phyloP scores from a whole-genome alignment of 2,113 vertebrate genomes.

The western clawed frog (Xenopus tropicalis) region DNA sequence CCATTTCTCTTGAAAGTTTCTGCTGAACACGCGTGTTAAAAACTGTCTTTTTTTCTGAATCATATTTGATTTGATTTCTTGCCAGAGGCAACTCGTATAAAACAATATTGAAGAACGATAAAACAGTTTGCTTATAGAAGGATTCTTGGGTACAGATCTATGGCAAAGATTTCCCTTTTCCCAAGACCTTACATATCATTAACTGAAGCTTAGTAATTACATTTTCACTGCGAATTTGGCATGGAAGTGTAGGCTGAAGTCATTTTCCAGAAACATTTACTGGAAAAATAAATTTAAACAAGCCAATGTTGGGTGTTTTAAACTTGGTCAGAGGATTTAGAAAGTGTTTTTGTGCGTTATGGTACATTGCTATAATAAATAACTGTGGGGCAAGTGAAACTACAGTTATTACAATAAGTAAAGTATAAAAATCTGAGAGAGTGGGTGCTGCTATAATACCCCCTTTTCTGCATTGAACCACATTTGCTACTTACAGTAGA shows the following conservation, averaged over 20 bases:
- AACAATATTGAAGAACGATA: neutral
- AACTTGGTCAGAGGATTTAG: neutral
- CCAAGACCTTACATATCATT: neutral
- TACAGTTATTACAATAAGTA: neutral
- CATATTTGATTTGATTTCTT: neutral
- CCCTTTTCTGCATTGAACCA: too few species aligned
- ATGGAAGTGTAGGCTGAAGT: neutral
- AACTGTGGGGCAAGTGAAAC: neutral
- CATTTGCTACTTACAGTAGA: too few species aligned
- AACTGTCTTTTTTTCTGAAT: neutral
- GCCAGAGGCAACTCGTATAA: neutral
- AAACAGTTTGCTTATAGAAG: neutral
- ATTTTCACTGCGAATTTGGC: neutral
- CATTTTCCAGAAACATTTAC: slow-evolving; percentile 10
- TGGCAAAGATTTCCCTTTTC: neutral
- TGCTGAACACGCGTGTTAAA: neutral
- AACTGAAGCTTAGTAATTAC: neutral
- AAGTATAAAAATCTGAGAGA: neutral
- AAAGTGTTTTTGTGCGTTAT: neutral
- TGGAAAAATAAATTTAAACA: neutral
- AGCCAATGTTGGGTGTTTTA: neutral
- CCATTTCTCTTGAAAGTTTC: neutral
- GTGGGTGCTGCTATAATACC: too few species aligned
- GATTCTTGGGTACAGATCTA: neutral
- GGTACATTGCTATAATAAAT: neutral